Evolutionary conservation across 2,113 vertebrate species (phyloP).

Genomic region (Chiloscyllium plagiosum): DNA sequence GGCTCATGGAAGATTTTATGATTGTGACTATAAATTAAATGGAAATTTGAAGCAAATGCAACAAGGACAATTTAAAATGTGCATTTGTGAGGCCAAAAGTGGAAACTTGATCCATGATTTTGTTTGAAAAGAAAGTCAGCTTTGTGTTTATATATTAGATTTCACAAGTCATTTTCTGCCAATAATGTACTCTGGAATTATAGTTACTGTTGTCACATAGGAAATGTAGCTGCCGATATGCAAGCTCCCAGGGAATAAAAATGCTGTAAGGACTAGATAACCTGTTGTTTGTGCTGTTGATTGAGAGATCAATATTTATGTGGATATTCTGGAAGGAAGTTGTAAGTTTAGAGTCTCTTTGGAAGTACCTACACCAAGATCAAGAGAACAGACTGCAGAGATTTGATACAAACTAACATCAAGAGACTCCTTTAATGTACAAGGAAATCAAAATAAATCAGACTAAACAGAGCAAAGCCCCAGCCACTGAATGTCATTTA

Average conservation of each 20-base stretch:
- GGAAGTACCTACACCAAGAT: not conserved
- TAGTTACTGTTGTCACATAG: not conserved
- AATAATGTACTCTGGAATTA: not conserved
- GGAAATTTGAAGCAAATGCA: too few species aligned
- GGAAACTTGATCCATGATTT: too few species aligned
- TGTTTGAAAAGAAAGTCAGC: too few species aligned
- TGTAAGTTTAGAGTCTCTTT: not conserved
- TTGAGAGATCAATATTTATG: not conserved
- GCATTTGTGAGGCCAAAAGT: too few species aligned
- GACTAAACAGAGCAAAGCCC: not conserved
- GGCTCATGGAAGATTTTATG: too few species aligned
- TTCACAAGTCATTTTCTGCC: not conserved
- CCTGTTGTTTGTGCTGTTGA: not conserved
- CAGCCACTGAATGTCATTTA: not conserved
- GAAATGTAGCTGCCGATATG: not conserved
- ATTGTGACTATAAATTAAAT: too few species aligned
- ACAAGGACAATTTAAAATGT: too few species aligned
- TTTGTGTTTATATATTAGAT: not conserved
- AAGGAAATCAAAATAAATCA: not conserved
- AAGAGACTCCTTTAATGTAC: not conserved
- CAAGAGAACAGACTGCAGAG: not conserved
- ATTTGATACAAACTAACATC: not conserved
- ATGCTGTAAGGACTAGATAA: not conserved
- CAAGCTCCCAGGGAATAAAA: too few species aligned
- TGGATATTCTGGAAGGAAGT: not conserved